Conservation (phyloP, 2,888 invertebrate species). For the Electrophaes corylata region DNA sequence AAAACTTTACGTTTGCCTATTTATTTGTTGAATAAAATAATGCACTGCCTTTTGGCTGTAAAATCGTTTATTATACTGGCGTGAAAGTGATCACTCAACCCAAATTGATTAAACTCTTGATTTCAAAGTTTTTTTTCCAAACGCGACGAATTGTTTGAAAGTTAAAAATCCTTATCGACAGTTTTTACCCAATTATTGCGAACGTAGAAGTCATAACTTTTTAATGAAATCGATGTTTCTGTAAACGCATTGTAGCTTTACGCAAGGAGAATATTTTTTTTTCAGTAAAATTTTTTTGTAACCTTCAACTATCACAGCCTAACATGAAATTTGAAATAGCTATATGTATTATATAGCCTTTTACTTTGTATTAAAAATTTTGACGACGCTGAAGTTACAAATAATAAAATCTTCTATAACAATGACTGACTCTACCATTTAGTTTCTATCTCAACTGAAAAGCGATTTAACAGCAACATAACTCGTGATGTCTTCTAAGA, state of each 20-base stretch:
- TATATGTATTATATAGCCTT: too few relatives aligned
- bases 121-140: neutral
- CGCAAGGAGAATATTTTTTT: neutral
- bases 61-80: neutral
- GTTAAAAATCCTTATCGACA: slow-evolving; percentile 1
- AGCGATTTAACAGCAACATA: too few relatives aligned
- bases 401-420: too few relatives aligned
- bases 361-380: too few relatives aligned
- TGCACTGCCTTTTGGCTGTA: neutral
- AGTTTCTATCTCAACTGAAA: too few relatives aligned
- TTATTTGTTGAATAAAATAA: too few relatives aligned
- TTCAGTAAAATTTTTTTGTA: neutral
- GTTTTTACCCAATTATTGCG: slow-evolving; percentile 3
- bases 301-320: too few relatives aligned
- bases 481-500: too few relatives aligned
- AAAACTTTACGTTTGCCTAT: too few relatives aligned
- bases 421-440: too few relatives aligned
- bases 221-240: neutral
- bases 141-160: neutral
- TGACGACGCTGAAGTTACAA: too few relatives aligned
- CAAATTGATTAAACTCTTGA: neutral
- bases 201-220: neutral
- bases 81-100: neutral
- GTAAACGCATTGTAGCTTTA: neutral
- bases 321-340: too few relatives aligned